These are phyloP conservation scores for Sarcophaga rosellei DNA, from an alignment of 2,888 invertebrate species.

Conservation along the genomic window DNA sequence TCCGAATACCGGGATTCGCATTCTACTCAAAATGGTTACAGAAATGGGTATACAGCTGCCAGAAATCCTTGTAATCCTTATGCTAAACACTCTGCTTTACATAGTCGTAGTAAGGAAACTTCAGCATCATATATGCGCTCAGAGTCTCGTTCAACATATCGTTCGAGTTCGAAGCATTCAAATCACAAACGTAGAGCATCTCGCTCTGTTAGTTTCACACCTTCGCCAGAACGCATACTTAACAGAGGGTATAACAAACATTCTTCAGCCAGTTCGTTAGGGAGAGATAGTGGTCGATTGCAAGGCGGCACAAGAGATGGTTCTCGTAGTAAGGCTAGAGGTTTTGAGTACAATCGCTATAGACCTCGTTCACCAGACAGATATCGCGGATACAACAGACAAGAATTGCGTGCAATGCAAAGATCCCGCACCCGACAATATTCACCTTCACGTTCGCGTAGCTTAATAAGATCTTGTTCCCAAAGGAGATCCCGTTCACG, in stretches of 20 bases:
- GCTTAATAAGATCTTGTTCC: constrained; percentile 46
- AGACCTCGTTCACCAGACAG: constrained; percentile 63
- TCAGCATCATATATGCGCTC: no score
- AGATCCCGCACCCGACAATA: constrained; percentile 77
- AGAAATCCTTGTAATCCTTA: no score
- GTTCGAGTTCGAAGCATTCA: constrained; percentile 77
- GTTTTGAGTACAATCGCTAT: constrained; percentile 66
- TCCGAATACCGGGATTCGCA: no score
- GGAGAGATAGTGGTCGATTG: constrained; percentile 73
- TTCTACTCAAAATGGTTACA: no score
- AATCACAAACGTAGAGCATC: constrained; percentile 81
- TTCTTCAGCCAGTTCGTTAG: constrained; percentile 84
- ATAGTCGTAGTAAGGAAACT: no score
- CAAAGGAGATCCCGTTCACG: no score
- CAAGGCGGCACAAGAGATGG: constrained; percentile 74
- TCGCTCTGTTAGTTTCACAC: constrained; percentile 77
- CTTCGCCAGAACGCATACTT: constrained; percentile 83
- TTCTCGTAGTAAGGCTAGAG: constrained; percentile 71
- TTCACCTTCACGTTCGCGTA: constrained; percentile 79
- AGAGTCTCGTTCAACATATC: no score
- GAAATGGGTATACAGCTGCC: no score
- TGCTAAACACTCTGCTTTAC: no score
- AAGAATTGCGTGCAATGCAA: constrained; percentile 78
- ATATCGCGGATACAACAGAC: constrained; percentile 73
- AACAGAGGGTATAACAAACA: constrained; percentile 94